phyloP scores from a whole-genome alignment of 2,888 invertebrate species.

The Thecophora atra region DNA sequence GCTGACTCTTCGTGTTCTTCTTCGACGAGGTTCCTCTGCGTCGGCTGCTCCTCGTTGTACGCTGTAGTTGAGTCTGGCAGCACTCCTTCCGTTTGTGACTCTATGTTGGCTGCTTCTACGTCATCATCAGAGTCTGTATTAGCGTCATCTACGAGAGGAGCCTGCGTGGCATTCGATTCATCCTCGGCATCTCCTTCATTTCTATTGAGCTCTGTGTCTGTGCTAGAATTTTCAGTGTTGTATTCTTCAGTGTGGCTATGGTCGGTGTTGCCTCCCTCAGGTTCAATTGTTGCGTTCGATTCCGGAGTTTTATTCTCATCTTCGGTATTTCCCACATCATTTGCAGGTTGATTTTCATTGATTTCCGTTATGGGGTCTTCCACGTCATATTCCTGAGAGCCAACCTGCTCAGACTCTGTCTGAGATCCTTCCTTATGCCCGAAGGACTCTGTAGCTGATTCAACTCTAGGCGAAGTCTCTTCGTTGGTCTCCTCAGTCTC shows the following conservation, averaged over 20 bases:
- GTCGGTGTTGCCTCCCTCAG: background rate
- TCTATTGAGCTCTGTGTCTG: too few species aligned
- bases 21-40: constrained; percentile 6
- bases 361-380: constrained; percentile 6
- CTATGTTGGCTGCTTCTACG: background rate
- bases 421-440: background rate
- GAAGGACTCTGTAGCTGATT: background rate
- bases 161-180: background rate
- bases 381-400: constrained; percentile 2
- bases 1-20: constrained; percentile 38
- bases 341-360: constrained; percentile 5
- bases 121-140: constrained; percentile 46
- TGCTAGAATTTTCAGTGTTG: background rate
- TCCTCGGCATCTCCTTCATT: too few species aligned
- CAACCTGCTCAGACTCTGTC: background rate
- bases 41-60: constrained; percentile 16
- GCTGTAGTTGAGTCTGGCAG: background rate
- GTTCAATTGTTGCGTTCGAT: background rate
- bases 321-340: too few species aligned
- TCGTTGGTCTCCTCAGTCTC: constrained; percentile 37
- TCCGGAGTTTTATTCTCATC: background rate
- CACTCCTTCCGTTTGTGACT: constrained; percentile 3
- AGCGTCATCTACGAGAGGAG: constrained; percentile 43
- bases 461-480: constrained; percentile 10
- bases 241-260: constrained; percentile 5